Percentiles rank a stretch among this genome's conserved stretches.
Evolutionary conservation across 2,113 vertebrate genomes (phyloP).

Genomic region (Sylvia atricapilla): DNA sequence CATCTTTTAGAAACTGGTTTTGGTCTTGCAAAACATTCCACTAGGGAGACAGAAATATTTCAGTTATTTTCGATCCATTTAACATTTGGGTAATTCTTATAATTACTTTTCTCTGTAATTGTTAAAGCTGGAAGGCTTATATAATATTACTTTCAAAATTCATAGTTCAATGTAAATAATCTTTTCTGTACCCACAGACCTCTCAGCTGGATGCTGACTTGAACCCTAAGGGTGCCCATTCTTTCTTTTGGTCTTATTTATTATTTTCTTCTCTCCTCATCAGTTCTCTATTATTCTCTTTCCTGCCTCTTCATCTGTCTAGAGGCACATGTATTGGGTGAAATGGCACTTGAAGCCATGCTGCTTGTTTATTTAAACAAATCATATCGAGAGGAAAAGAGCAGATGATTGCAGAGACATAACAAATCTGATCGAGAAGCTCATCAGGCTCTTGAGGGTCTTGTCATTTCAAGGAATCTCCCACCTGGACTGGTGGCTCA

Average conservation of each 20-base stretch:
- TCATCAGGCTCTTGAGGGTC: neutral
- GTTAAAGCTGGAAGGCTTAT: conserved; percentile 52
- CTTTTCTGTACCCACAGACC: conserved; percentile 23
- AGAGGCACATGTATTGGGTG: neutral
- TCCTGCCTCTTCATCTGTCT: conserved; percentile 49
- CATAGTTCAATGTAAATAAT: conserved; percentile 51
- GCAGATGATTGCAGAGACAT: neutral
- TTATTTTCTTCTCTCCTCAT: conserved; percentile 41
- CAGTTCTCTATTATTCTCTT: conserved; percentile 45
- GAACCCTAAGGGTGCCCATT: conserved; percentile 42
- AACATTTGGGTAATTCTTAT: conserved; percentile 47
- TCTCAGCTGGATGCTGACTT: conserved; percentile 41
- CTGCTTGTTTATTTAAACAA: conserved; percentile 65
- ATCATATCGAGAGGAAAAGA: conserved; percentile 1
- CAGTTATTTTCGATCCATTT: conserved; percentile 21
- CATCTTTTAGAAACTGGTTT: neutral
- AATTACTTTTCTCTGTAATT: conserved; percentile 54
- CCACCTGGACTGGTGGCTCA: neutral
- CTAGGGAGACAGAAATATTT: conserved; percentile 33
- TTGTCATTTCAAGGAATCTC: neutral
- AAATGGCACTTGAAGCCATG: conserved; percentile 31
- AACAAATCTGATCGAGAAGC: neutral
- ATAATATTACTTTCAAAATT: conserved; percentile 35
- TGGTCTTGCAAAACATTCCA: neutral
- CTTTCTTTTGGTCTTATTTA: conserved; percentile 25